Conservation (phyloP, 2,113 vertebrate genomes). For the Gymnobelideus leadbeateri region DNA sequence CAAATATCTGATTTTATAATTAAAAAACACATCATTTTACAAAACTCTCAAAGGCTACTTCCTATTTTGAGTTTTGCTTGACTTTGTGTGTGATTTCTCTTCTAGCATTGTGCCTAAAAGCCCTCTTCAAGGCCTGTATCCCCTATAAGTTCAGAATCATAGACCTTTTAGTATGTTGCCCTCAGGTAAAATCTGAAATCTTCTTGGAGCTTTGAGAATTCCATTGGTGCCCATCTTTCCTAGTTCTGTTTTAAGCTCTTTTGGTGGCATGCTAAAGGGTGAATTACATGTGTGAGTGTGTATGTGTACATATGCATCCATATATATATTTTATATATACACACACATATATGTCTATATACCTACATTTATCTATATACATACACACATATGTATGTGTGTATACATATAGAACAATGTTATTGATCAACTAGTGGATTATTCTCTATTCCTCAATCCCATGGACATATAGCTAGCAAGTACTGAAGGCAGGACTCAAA, state of each 20-base stretch:
- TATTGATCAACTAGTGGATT: constrained; percentile 70
- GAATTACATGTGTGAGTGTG: too few relatives aligned
- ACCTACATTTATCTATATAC: too few relatives aligned
- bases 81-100: neutral
- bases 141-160: neutral
- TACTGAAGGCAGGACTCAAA: neutral
- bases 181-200: neutral
- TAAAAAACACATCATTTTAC: neutral
- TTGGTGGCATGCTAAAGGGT: neutral
- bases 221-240: neutral
- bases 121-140: neutral
- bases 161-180: neutral
- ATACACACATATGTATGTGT: too few relatives aligned
- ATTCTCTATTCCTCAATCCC: constrained; percentile 32
- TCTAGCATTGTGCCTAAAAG: neutral
- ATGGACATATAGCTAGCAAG: neutral
- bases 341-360: too few relatives aligned
- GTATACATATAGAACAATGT: neutral
- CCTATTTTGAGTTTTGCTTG: neutral
- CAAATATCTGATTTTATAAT: too few relatives aligned
- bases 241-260: neutral
- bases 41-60: neutral
- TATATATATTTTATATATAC: too few relatives aligned
- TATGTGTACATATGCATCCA: too few relatives aligned
- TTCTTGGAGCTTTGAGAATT: too few relatives aligned